These are phyloP conservation scores for Gasterosteus aculeatus DNA, from an alignment of 2,113 vertebrate genomes.

Conservation along the genomic window DNA sequence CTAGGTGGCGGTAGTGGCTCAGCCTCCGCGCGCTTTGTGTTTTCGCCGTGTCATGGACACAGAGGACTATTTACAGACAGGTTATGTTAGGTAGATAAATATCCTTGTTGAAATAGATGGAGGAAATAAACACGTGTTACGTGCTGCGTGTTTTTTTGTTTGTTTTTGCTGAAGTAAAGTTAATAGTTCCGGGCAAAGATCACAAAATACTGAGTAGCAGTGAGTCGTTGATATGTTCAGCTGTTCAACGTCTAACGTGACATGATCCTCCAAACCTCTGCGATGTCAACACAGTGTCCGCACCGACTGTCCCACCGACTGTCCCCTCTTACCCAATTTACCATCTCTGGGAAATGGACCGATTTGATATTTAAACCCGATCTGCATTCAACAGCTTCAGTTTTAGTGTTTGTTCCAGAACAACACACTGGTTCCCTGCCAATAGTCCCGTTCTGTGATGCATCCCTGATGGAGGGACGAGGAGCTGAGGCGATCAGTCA, in stretches of 20 bases:
- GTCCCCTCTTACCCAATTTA: constrained; percentile 16
- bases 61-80: constrained; percentile 61
- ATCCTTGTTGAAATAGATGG: constrained; percentile 21
- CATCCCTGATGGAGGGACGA: constrained; percentile 57
- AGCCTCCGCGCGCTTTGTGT: not conserved
- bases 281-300: constrained; percentile 59
- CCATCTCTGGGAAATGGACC: not conserved
- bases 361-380: not conserved
- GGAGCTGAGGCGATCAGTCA: constrained; percentile 76
- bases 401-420: constrained; percentile 28
- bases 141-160: constrained; percentile 28
- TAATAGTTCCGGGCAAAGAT: constrained; percentile 46
- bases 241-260: constrained; percentile 23
- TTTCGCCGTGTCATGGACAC: constrained; percentile 66
- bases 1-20: constrained; percentile 46
- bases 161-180: constrained; percentile 40
- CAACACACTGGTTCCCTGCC: constrained; percentile 12
- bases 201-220: constrained; percentile 40
- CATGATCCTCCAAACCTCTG: constrained; percentile 17
- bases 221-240: constrained; percentile 57
- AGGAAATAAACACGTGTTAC: constrained; percentile 55
- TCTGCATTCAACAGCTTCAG: constrained; percentile 11
- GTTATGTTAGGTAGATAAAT: constrained; percentile 42
- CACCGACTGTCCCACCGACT: constrained; percentile 29
- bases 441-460: constrained; percentile 57